These are phyloP conservation scores for Ellobius talpinus DNA, from an alignment of 2,113 vertebrate genomes.

Conservation along the genomic window DNA sequence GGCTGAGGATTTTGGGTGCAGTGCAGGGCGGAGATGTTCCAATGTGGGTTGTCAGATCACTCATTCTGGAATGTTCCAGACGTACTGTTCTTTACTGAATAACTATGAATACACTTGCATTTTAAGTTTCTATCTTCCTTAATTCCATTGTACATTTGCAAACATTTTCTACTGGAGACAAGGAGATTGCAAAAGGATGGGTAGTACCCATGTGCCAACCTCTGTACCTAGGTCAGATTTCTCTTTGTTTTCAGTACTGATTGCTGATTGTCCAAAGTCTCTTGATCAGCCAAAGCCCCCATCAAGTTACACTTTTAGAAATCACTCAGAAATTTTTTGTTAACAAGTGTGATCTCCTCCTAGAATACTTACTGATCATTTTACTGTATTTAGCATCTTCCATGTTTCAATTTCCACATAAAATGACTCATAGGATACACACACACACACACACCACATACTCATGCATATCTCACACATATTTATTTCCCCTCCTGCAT, in stretches of 20 bases:
- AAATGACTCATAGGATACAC: background rate
- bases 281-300: background rate
- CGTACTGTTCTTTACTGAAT: constrained; percentile 59
- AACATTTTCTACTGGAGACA: constrained; percentile 28
- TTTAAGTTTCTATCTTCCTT: constrained; percentile 62
- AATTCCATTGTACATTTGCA: constrained; percentile 51
- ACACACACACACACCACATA: background rate
- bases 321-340: background rate
- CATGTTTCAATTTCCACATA: background rate
- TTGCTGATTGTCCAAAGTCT: background rate
- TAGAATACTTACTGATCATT: background rate
- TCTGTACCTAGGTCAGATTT: background rate
- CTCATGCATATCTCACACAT: background rate
- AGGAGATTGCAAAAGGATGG: background rate
- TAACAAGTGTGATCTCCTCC: background rate
- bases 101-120: constrained; percentile 60
- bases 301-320: background rate
- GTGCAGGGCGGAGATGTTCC: constrained; percentile 7
- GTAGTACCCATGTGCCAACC: background rate
- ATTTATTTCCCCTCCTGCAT: background rate
- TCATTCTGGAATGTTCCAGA: constrained; percentile 67
- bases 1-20: constrained; percentile 29
- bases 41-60: constrained; percentile 55
- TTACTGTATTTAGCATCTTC: background rate
- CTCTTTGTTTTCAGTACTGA: background rate